Conservation (phyloP, 2,113 vertebrate species). For the Apteryx owenii region DNA sequence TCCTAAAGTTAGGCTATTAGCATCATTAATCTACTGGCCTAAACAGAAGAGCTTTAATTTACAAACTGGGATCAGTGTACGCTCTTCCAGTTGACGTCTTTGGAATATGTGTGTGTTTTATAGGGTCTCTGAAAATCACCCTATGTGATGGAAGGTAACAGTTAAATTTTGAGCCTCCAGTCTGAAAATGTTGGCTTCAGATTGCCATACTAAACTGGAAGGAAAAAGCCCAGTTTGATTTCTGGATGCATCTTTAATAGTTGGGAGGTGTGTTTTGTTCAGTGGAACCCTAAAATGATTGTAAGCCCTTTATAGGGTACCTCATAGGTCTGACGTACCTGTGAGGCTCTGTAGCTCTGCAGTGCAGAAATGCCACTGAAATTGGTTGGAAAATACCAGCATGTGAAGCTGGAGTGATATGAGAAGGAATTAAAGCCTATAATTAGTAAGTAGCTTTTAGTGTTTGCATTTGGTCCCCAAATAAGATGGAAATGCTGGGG, state of each 20-base stretch:
- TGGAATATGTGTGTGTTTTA: neutral
- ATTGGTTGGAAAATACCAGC: neutral
- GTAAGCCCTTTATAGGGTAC: neutral
- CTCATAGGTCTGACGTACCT: neutral
- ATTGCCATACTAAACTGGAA: neutral
- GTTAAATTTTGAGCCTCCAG: neutral
- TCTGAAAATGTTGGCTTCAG: neutral
- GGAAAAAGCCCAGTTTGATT: fast-evolving
- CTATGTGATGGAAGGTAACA: neutral
- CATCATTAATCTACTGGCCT: neutral
- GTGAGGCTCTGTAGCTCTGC: neutral
- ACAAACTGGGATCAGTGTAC: fast-evolving
- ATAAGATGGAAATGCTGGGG: neutral
- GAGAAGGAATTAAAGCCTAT: neutral
- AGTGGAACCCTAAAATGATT: neutral
- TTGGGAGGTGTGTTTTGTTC: neutral
- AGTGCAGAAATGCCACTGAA: neutral
- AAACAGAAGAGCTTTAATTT: neutral
- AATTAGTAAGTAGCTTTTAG: neutral
- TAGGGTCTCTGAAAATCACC: neutral
- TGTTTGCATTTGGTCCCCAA: neutral
- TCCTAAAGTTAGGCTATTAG: neutral
- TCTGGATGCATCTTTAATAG: neutral
- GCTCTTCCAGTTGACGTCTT: neutral
- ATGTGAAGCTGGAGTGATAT: neutral